These are phyloP conservation scores for Scomber scombrus DNA, from an alignment of 2,113 vertebrate species.

Conservation along the genomic window DNA sequence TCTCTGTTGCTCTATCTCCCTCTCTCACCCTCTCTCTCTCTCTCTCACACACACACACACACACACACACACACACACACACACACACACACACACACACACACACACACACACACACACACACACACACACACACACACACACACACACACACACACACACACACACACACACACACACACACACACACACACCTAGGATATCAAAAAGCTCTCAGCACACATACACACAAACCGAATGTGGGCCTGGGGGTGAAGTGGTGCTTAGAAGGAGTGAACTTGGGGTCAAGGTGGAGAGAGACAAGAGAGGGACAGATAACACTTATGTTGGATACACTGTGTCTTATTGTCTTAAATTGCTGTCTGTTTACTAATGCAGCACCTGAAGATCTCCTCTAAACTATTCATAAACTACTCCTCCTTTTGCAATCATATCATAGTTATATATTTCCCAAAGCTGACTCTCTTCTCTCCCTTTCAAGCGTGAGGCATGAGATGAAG, in stretches of 20 bases:
- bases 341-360: conserved; percentile 38
- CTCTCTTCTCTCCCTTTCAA: conserved; percentile 19
- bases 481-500: conserved; percentile 50
- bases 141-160: too few relatives aligned
- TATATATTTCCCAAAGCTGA: conserved; percentile 22
- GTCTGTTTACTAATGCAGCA: conserved; percentile 17
- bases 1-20: conserved; percentile 40
- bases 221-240: conserved; percentile 30
- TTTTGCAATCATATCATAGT: conserved; percentile 39
- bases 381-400: conserved; percentile 1
- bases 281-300: conserved; percentile 66
- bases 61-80: conserved; percentile 19
- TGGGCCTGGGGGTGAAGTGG: conserved; percentile 74
- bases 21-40: conserved; percentile 12
- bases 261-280: conserved; percentile 67
- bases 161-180: conserved; percentile 18
- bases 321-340: conserved; percentile 30
- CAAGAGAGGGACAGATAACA: conserved; percentile 52
- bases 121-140: conserved; percentile 11
- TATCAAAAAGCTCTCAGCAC: conserved; percentile 47
- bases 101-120: conserved; percentile 24
- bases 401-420: conserved; percentile 28
- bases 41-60: background rate
- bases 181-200: conserved; percentile 26
- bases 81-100: conserved; percentile 23